Conservation (phyloP, 92 coral and sea anemone species). For the Hydrozoanthus gracilis region DNA sequence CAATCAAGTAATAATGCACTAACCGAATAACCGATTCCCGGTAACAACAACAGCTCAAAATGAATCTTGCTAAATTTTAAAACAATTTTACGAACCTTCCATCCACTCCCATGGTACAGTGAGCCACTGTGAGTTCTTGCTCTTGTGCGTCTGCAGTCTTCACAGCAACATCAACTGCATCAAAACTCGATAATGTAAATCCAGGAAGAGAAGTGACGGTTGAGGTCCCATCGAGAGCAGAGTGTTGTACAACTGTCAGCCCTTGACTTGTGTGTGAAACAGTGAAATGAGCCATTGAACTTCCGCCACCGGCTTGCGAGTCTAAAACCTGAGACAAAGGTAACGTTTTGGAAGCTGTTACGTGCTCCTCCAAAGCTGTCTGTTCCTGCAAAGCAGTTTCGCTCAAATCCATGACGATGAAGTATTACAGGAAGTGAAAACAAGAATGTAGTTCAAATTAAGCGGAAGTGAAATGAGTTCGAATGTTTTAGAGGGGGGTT, state of each 20-base stretch:
- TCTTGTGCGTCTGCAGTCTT: slow-evolving; percentile 63
- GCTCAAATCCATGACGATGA: slow-evolving; percentile 70
- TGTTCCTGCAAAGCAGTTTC: slow-evolving; percentile 69
- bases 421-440: slow-evolving; percentile 84
- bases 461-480: slow-evolving; percentile 82
- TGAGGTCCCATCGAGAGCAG: slow-evolving; percentile 76
- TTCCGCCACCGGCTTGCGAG: slow-evolving; percentile 67
- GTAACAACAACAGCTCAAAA: background rate
- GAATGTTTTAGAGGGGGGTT: slow-evolving; percentile 95
- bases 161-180: slow-evolving; percentile 80
- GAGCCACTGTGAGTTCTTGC: slow-evolving; percentile 75
- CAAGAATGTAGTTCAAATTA: slow-evolving; percentile 13
- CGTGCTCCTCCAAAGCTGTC: slow-evolving; percentile 65
- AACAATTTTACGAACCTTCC: slow-evolving; percentile 71
- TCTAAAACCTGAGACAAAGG: slow-evolving; percentile 84
- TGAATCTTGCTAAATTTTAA: background rate
- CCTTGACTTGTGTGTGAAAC: slow-evolving; percentile 67
- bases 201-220: slow-evolving; percentile 89
- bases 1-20: no score
- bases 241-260: slow-evolving; percentile 69
- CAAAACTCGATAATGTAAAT: slow-evolving; percentile 81
- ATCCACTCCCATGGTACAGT: slow-evolving; percentile 78
- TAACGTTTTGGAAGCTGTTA: slow-evolving; percentile 66
- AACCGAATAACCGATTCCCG: background rate
- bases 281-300: slow-evolving; percentile 68